A percentile compares a stretch with the other conserved stretches of the same genome.
phyloP scores from a whole-genome alignment of 2,888 invertebrate species.

The Automeris io region DNA sequence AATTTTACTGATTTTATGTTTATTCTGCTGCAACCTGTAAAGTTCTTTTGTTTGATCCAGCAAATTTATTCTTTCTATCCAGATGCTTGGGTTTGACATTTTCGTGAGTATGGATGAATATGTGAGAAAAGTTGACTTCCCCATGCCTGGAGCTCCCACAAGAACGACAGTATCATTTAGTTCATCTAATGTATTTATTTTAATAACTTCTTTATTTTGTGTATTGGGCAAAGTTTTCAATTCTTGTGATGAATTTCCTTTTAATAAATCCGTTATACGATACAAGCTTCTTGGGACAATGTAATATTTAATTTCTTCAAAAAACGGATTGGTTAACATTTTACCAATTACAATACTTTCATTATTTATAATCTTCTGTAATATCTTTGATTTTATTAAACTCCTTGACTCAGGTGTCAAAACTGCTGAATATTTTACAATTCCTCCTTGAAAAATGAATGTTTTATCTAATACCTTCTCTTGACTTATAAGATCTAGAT shows the following conservation, averaged over 20 bases:
- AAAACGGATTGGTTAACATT: slow-evolving; percentile 2
- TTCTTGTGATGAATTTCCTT: background rate
- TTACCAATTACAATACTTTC: slow-evolving; percentile 11
- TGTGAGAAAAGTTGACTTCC: slow-evolving; percentile 19
- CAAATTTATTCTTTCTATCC: slow-evolving; percentile 16
- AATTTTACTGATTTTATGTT: background rate
- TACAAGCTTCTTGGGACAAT: slow-evolving; percentile 12
- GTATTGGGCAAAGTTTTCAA: background rate
- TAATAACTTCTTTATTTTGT: background rate
- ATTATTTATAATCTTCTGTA: slow-evolving; percentile 4
- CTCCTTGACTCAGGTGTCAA: background rate
- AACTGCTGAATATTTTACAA: background rate
- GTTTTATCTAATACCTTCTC: background rate
- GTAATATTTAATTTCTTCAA: slow-evolving; percentile 13
- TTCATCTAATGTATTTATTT: background rate
- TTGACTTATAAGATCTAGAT: background rate
- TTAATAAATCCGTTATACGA: background rate
- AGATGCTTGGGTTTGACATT: slow-evolving; percentile 9
- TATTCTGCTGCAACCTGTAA: slow-evolving; percentile 10
- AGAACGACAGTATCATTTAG: background rate
- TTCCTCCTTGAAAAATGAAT: background rate
- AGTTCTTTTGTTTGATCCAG: slow-evolving; percentile 9
- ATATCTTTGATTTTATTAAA: background rate
- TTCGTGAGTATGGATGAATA: slow-evolving; percentile 16
- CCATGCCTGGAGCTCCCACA: slow-evolving; percentile 17